Evolutionary conservation across 2,888 invertebrate species (phyloP), one percentile per base, ranked within the genome.

Genomic region (Antitype chi): DNA sequence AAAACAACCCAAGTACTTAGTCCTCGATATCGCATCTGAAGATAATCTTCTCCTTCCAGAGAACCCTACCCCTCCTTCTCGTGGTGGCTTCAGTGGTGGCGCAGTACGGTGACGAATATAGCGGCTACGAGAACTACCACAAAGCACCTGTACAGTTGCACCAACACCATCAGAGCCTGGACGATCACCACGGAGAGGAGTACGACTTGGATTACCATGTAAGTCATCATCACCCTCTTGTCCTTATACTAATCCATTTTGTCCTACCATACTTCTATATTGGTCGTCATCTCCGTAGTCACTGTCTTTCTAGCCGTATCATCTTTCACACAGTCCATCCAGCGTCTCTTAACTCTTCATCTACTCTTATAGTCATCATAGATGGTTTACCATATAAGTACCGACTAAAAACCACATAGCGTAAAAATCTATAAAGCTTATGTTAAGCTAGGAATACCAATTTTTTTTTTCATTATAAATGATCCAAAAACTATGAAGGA

Each of bases 171-270:
- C 68, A 95, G 88, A 91, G 89, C 88, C 60, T 94, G 55, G 94
- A 95, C 28, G 94, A 94, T 0, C 91, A 91, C 23, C 91, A 92
- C 5, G 85, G 89, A 32, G 94, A 94, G 7, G 96, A 96, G 4
- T 95, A 94, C 60, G 96, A 96, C 3, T 43, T 96, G 77, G 96
- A 97, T 83, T 97, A 95, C 83, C 96, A 97, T 83, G 97, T 96
- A 73, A 93, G 96, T 90, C 17, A 0, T 7, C 2, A 11, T 23
- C 8, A 72, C 0, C 23, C 9, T 32, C 28, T 2, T 66, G 25
- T 4, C 1, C 15, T 25, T 25, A 6, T 11, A 11, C 43, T 1
- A 52, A 23, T 32, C 52, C 7, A 11, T 13, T 32, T 62, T 1
- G 23, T 11, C 3, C 43, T 11, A 1, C 11, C 11, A 11, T 47